Base-by-base conservation (phyloP, 2,113 vertebrate species). In the Ciconia stormi region DNA sequence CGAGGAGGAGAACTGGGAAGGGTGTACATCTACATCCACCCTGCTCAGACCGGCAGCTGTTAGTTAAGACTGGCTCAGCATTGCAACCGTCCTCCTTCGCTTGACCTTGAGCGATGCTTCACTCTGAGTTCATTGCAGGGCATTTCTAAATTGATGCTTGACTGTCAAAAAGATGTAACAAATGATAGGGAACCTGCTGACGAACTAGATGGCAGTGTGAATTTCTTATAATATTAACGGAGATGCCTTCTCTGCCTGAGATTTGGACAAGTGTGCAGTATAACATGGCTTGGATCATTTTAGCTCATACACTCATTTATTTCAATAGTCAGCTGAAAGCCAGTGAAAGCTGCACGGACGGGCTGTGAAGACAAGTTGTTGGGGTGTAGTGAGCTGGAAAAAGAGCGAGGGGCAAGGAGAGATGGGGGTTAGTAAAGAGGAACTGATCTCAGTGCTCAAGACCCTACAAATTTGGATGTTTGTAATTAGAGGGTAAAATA, bases 131-230 rank as follows among this genome's bases (percentile, higher is more conserved):
- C 94, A 95, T 82, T 59, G 90, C 79, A 94, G 89, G 78, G 78
- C 95, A 87, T 22, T 85, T 88, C 93, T 81, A 86, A 95, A 96
- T 88, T 94, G 96, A 95, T 73, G 87, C 89, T 81, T 0, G 0
- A 83, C 82, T 95, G 91, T 91, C 95, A 97, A 19, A 93, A 91
- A 90, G 91, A 91, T 81, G 66, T 88, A 94, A 96, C 91, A 94
- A 96, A 97, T 91, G 55, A 90, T 42, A 88, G 56, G 38, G 90
- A 89, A 91, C 9, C 16, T 96, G 79, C 93, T 96, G 90, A 94
- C 3, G 59, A 96, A 77, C 66, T 62, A 86, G 74, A 77, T 15
- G 61, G 71, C 82, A 83, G 47, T 59, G 76, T 77, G 82, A 88
- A 93, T 93, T 93, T 94, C 84, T 90, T 66, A 7, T 2, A 87